Evolutionary conservation across 2,113 vertebrate genomes (phyloP), one percentile per base, ranked within the genome.

Genomic region (Speoplatyrhinus poulsoni): DNA sequence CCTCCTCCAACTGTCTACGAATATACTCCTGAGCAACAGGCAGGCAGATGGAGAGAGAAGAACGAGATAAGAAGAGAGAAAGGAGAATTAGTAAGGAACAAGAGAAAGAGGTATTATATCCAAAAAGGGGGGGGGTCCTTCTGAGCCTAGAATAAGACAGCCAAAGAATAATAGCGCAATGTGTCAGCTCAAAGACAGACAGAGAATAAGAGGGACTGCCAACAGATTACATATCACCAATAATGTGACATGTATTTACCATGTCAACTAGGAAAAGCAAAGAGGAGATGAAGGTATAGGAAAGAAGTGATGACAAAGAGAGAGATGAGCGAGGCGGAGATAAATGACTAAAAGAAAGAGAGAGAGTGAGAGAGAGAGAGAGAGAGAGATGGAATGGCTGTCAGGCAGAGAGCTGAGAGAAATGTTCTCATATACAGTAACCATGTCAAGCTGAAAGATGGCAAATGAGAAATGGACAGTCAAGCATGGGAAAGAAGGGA

Each of bases 1-100:
- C 97, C 88, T 99, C 97, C 89, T 99, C 97, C 95, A 99, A 93
- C 95, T 99, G 97, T 85, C 96, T 95, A 93, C 97, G 96, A 92
- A 99, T 99, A 94, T 97, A 99, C 77, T 99, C 97, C 97, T 99
- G 95, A 92, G 93, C 93, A 81, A 91, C 69, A 85, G 85, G 93
- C 70, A 32, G 16, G 50, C 12, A 57, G 62, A 69, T 58, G 58
- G 58, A 47, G 63, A 60, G n/a, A 52, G 41, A 50, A 54, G 60
- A 5, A 54, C 19, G 65, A 12, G 65, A 33, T 52, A n/a, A 57
- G 55, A 57, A 57, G 19, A 57, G 55, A 57, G 15, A 57, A 1
- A 59, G 50, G 70, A 62, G 64, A 48, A 52, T 12, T 13, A n/a
- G n/a, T 13, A 13, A n/a, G 15, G 52, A 62, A 69, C 19, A 32